Base-by-base conservation (phyloP, 2,113 vertebrate species). In the Tauraco erythrolophus region DNA sequence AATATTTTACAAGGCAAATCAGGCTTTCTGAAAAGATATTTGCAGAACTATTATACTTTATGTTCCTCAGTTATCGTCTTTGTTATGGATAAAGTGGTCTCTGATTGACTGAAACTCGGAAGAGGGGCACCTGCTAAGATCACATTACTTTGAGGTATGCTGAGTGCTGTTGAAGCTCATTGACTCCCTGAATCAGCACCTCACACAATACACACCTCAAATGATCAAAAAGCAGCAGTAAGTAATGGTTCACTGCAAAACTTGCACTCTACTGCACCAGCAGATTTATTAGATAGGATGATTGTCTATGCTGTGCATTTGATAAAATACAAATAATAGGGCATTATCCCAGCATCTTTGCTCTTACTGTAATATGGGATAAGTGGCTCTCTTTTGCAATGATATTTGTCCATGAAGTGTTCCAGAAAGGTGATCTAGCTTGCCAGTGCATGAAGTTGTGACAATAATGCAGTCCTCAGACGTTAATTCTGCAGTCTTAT, bases 321-420 rank as follows among this genome's bases (percentile, higher is more conserved):
- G 39, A 60, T 92, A 87, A 92, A 89, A 45, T 23, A 89, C 61
- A 94, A 94, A 95, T 94, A 91, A 65, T 65, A 91, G 88, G 93
- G 62, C 56, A 58, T 96, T 95, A 89, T 87, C 88, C 43, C 43
- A 31, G 48, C 70, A 80, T 95, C 76, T 94, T 95, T 96, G 84
- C 57, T 96, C 53, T 94, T 94, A 74, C 51, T 87, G 39, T 90
- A 92, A 94, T 24, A 89, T 83, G 88, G 68, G 83, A 88, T 94
- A 95, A 97, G 88, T 61, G 79, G 58, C 87, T 84, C 70, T 74
- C 87, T 91, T 97, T 95, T 92, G 61, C 56, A 91, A 53, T 83
- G 89, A 45, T 97, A 69, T 97, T 96, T 97, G 7, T 92, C 96
- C 22, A 6, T 77, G 96, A 97, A 96, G 82, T 85, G 66, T 87